Conservation (phyloP, 2,888 invertebrate genomes). For the Byasa hedistus region DNA sequence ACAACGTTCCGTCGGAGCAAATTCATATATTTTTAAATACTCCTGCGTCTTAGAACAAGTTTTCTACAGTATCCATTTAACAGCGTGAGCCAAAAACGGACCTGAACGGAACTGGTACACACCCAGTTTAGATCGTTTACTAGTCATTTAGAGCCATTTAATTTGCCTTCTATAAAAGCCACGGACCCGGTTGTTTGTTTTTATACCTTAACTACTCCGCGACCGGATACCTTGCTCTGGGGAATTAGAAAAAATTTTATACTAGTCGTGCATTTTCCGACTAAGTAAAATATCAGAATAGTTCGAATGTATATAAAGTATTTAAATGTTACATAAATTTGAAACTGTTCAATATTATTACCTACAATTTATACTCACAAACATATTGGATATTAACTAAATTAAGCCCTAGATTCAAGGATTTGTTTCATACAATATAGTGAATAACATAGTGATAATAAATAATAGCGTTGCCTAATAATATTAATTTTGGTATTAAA, state of each 20-base stretch:
- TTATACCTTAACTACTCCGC: conserved; percentile 21
- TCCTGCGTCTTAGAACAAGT: conserved; percentile 9
- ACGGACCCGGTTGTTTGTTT: conserved; percentile 18
- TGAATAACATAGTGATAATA: no score
- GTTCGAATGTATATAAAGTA: not conserved
- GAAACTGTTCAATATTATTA: no score
- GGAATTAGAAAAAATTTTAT: conserved; percentile 20
- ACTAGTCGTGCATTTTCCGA: not conserved
- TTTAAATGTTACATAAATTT: not conserved
- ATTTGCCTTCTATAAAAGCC: conserved; percentile 29
- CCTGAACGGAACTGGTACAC: conserved; percentile 18
- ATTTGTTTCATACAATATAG: no score
- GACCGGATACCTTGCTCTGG: conserved; percentile 13
- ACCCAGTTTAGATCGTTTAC: conserved; percentile 27
- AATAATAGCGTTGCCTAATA: no score
- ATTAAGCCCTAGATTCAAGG: no score
- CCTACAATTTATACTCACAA: no score
- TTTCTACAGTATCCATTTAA: conserved; percentile 11
- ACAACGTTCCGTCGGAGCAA: conserved; percentile 5
- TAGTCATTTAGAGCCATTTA: conserved; percentile 27
- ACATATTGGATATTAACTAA: no score
- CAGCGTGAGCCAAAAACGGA: conserved; percentile 23
- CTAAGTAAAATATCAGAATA: not conserved
- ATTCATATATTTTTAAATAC: conserved; percentile 16
- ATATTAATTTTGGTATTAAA: no score